phyloP scores from a whole-genome alignment of 2,888 invertebrate genomes.

The Metalampra italica region DNA sequence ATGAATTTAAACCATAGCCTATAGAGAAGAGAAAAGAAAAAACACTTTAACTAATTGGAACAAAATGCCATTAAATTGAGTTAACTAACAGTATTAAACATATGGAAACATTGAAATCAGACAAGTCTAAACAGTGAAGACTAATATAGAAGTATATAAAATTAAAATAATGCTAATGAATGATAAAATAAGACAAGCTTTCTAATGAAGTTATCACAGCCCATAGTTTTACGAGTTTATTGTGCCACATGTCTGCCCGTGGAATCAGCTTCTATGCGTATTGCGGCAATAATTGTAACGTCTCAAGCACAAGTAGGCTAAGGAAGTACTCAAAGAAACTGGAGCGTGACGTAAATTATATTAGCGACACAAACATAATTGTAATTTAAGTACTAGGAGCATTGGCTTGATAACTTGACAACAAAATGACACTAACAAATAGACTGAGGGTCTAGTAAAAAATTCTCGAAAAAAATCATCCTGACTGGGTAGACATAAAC shows the following conservation, averaged over 20 bases:
- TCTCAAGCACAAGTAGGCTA: background rate
- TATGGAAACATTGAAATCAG: too few relatives aligned
- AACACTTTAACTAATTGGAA: too few relatives aligned
- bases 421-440: background rate
- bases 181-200: background rate
- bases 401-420: background rate
- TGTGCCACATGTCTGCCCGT: slow-evolving; percentile 1
- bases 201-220: slow-evolving; percentile 3
- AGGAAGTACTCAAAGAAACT: background rate
- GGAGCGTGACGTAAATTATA: background rate
- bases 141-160: too few relatives aligned
- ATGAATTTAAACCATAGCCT: too few relatives aligned
- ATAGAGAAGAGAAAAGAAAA: too few relatives aligned
- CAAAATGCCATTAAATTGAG: too few relatives aligned
- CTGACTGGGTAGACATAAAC: too few relatives aligned
- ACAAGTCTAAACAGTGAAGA: background rate
- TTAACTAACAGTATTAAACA: too few relatives aligned
- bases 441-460: too few relatives aligned
- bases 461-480: too few relatives aligned
- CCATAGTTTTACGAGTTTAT: slow-evolving; percentile 8
- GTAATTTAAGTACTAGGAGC: too few relatives aligned
- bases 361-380: background rate
- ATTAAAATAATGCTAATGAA: too few relatives aligned
- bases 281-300: background rate
- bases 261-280: background rate